Base-by-base conservation (phyloP, 2,797 vertebrate genomes). In the Epinephelus coioides region DNA sequence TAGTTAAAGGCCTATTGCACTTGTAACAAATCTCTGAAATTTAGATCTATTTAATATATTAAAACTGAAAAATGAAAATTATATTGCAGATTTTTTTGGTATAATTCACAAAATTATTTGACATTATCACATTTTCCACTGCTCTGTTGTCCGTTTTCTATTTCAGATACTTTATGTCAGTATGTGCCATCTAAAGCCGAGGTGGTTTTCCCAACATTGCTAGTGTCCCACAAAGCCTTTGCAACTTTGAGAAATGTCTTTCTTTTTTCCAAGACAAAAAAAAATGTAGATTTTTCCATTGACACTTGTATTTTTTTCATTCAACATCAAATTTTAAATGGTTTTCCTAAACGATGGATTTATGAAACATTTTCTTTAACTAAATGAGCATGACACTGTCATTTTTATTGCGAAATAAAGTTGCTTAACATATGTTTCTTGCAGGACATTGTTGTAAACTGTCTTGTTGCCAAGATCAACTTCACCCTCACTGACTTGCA, bases 11-110 rank as follows among this genome's bases (percentile, higher is more conserved):
- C 34, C 49, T 44, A 55, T 55, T 73, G 60, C 84, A 77, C 60
- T 64, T 84, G 69, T 78, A 84, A 76, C 54, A 80, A 76, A 69
- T 73, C 63, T 80, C 69, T 89, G 78, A 50, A 86, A 71, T 78
- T 79, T 54, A 85, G 49, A 88, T 73, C 25, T 78, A 83, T 83
- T 88, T 78, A 79, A 83, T 83, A 75, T 80, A 82, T 78, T 88
- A 25, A 72, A 79, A 67, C 21, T 44, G 18, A 70, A 64, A 71
- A 62, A 76, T 57, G n/a, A 4, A 77, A 75, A 81, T 69, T 84
- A 69, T 76, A 56, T 64, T 14, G 44, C 50, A 70, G 63, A 54
- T 62, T 61, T 56, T 73, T 77, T 64, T 38, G 47, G 73, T 75
- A 51, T 73, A 57, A 57, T 64, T 89, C 78, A 82, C 57, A 34